Base-by-base conservation (phyloP, 2,888 invertebrate genomes). In the Lasioglossum pauxillum region DNA sequence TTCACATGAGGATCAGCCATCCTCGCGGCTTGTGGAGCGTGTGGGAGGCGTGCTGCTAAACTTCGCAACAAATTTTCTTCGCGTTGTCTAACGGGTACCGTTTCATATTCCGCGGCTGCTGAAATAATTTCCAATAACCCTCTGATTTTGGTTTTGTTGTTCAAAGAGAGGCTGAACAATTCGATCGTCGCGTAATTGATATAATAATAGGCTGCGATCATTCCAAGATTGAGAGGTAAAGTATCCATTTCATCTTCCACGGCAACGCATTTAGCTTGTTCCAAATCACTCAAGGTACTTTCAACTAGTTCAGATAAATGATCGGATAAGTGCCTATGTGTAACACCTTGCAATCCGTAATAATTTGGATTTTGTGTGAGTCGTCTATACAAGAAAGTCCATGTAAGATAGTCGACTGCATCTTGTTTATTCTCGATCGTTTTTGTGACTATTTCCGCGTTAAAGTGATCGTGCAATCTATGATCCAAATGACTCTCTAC, bases 371-470 rank as follows among this genome's bases (percentile, higher is more conserved):
- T 99, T 96, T 99, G 99, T 1, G 99, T 99, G 92, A 99, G 97
- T 75, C 99, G 96, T 5, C 99, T 96, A 95, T 99, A 99, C 19
- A 99, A 96, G 96, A 99, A 99, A 0, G 99, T 99, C 99, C 99
- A 99, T 0, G 99, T 99, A 35, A 99, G 96, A 94, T 99, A 99
- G 96, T 99, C 99, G 0, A 99, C 99, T 0, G 99, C 99, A 94
- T 99, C 99, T 95, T 99, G 99, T 94, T 99, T 99, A 96, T 99
- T 99, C 96, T 99, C 99, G 92, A 99, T 99, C 0, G 99, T 99
- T 95, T 99, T 99, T 0, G 99, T 99, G 0, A 99, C 99, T 81
- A 99, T 99, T 96, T 99, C 99, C 0, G 99, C 99, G 96, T 99
- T 99, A 95, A 99, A 99, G 95, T 99, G 99, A 96, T 99, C 99